Evolutionary conservation across 2,797 vertebrate genomes (phyloP).

Genomic region (Prionace glauca): DNA sequence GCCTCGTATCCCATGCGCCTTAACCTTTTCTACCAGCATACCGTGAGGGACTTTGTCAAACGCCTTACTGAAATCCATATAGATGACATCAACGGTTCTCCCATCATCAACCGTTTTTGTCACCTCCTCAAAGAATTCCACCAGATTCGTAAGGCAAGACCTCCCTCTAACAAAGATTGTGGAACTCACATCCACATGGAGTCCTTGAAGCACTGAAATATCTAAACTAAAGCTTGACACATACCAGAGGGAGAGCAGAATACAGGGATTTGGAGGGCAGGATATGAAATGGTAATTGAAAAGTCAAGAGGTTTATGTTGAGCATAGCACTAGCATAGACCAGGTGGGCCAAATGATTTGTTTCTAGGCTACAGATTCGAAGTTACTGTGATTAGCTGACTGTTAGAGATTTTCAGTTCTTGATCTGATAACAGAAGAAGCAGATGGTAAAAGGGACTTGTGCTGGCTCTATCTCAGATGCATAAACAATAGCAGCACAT

Average conservation of each 20-base stretch:
- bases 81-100: no score
- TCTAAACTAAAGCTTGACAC: not conserved
- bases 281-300: not conserved
- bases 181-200: not conserved
- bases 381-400: not conserved
- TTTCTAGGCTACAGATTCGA: not conserved
- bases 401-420: conserved; percentile 6
- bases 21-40: no score
- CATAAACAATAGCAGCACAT: conserved; percentile 11
- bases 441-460: not conserved
- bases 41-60: no score
- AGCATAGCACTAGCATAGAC: not conserved
- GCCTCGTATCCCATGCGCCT: no score
- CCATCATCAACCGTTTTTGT: no score
- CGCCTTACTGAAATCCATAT: no score
- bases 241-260: not conserved
- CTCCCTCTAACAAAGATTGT: no score
- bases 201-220: not conserved
- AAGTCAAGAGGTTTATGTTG: not conserved
- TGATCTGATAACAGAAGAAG: not conserved
- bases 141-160: no score
- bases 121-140: no score
- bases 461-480: not conserved
- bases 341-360: no score
- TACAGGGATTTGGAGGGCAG: not conserved